Base-by-base conservation (phyloP, 1,140 invertebrate species). In the Trachymyrmex septentrionalis region DNA sequence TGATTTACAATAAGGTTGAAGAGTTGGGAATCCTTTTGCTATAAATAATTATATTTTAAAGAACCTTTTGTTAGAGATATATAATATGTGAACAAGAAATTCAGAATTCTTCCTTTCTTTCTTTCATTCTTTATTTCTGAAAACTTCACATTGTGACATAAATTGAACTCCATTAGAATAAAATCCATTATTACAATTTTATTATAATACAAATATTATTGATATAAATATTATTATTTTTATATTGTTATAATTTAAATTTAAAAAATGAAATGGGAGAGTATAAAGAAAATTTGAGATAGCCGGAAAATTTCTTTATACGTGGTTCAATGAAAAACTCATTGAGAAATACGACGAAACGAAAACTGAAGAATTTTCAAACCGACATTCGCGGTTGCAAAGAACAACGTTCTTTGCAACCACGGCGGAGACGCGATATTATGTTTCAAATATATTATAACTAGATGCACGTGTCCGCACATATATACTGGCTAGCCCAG, bases 361-460 rank as follows among this genome's bases (percentile, higher is more conserved):
- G 9, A 55, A 16, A 48, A 12, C 5, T 63, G 24, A 24, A 38
- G 16, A 44, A 63, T 77, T 48, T 77, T 77, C 21, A 63, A 7
- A 30, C 38, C 27, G 14, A 44, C n/a, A 63, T 64, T 63, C 16
- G 38, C n/a, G 19, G 12, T 75, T 21, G 59, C 16, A 24, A 44
- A 38, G 16, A 61, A 38, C 2, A 4, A 63, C 4, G 38, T 16
- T 57, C 5, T 21, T 63, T 63, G 1, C 30, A 75, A 63, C 19
- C 21, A 77, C 16, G 21, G 12, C 5, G 5, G 0, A 6, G 72
- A 71, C 4, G 14, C 21, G 55, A 86, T 81, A 67, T 86, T 38
- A 44, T 67, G 24, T 53, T 76, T 64, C 16, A 48, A 55, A 81
- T 48, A 48, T 30, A 82, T 64, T 30, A 82, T 64, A 53, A 27